Evolutionary conservation across 2,888 invertebrate species (phyloP), one percentile per base, ranked within the genome.

Genomic region (Cephus nigrinus): DNA sequence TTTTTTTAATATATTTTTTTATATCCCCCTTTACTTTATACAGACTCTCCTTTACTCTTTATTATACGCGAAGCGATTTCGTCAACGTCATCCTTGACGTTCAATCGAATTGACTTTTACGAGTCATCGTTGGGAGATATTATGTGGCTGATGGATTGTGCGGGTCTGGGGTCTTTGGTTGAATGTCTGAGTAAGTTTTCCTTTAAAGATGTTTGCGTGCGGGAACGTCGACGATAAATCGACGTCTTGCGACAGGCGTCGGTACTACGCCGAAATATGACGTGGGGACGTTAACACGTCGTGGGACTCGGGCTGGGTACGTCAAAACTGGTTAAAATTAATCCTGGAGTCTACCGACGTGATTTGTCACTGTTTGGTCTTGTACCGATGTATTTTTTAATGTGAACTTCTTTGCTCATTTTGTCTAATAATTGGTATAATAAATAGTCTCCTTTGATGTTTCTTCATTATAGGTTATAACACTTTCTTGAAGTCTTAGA

Each of bases 71-170:
- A 73, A 76, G 75, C 79, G 79, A 78, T 79, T 77, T 73, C 68
- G 76, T 75, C 15, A 40, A 71, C 69, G 32, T 72, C 69, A 68
- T 36, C 77, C 81, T 34, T 68, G 77, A 88, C 88, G 78, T 85
- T 79, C 84, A 85, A 84, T 86, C 87, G 87, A 86, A 88, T 88
- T 87, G 85, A 86, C 82, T 85, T 81, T 80, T 76, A 82, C 81
- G 34, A 84, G 83, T 85, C 82, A 84, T 76, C 77, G 75, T 32
- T 32, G 78, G 55, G 9, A 23, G 55, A 55, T 55, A 55, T 55
- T 55, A 55, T 9, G 55, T 23, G 23, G 23, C 55, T 55, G 55
- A 55, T 23, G 55, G 23, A 23, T 55, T 23, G 23, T 55, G 55
- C 23, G 23, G 15, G 23, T 55, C 55, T 23, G 55, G 2, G 55